A percentile compares a stretch with the other conserved stretches of the same genome.
Conservation (phyloP, 2,113 vertebrate genomes). For the Ceuthmochares aereus region DNA sequence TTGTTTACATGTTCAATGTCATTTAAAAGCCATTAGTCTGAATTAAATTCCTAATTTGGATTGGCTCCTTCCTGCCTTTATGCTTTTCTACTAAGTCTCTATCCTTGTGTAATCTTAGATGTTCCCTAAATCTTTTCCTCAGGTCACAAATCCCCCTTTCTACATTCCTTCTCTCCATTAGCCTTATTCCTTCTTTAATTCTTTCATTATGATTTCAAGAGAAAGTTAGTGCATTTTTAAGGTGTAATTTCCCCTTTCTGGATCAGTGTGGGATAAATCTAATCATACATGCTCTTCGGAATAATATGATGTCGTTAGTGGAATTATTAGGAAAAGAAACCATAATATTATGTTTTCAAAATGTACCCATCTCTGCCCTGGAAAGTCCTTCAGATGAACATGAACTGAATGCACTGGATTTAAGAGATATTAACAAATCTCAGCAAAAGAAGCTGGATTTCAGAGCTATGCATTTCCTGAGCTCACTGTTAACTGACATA, state of each 20-base stretch:
- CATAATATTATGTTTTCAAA: background rate
- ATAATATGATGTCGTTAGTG: background rate
- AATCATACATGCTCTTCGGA: background rate
- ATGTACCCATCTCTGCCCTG: background rate
- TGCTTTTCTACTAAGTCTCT: background rate
- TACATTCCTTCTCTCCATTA: background rate
- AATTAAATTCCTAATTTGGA: background rate
- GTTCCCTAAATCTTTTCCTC: background rate
- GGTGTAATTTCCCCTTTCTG: background rate
- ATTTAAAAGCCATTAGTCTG: background rate
- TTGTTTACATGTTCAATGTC: background rate
- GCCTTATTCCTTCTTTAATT: background rate
- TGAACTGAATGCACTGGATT: background rate
- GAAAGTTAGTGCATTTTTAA: background rate
- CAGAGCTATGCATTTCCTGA: background rate
- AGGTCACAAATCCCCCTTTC: background rate
- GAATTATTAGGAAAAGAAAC: background rate
- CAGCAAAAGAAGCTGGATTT: background rate
- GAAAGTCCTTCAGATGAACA: background rate
- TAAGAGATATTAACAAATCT: background rate
- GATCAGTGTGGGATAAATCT: background rate
- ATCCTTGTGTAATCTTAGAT: background rate
- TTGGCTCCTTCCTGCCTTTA: background rate
- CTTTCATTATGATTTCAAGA: background rate
- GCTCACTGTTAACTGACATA: background rate